A percentile compares a stretch with the other conserved stretches of the same genome.
phyloP scores from a whole-genome alignment of 2,113 vertebrate genomes.

The Monopterus albus region DNA sequence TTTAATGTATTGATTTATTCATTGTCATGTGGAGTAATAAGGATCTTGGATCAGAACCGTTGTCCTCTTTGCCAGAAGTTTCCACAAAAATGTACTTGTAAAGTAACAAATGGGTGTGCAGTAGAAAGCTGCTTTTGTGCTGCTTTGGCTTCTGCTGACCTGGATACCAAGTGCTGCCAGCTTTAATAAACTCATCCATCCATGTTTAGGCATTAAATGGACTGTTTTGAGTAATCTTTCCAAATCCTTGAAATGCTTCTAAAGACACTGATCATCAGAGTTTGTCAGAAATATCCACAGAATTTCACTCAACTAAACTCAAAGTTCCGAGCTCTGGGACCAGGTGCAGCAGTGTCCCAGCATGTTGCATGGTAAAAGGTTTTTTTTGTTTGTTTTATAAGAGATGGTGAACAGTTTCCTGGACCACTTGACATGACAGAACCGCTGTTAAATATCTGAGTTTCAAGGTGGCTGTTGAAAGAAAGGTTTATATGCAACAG shows the following conservation, averaged over 20 bases:
- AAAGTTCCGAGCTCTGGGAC: conserved; percentile 4
- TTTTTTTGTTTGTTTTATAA: too few relatives aligned
- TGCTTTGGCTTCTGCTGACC: conserved; percentile 64
- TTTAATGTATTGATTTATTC: conserved; percentile 76
- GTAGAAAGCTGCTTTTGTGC: conserved; percentile 64
- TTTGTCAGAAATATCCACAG: conserved; percentile 26
- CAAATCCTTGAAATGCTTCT: conserved; percentile 40
- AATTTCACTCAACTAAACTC: conserved; percentile 17
- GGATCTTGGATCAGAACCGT: conserved; percentile 58
- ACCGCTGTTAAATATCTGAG: neutral
- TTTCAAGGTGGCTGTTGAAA: conserved; percentile 2
- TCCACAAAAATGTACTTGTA: conserved; percentile 71
- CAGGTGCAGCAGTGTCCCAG: neutral
- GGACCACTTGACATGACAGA: too few relatives aligned
- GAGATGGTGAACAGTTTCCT: too few relatives aligned
- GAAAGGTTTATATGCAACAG: neutral
- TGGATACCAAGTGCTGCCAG: conserved; percentile 66
- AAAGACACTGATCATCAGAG: conserved; percentile 42
- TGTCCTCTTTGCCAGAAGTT: conserved; percentile 60
- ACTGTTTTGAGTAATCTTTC: conserved; percentile 58
- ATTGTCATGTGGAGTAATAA: conserved; percentile 68
- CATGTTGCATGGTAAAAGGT: neutral
- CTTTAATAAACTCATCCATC: conserved; percentile 69
- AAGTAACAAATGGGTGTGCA: conserved; percentile 70
- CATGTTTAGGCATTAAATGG: conserved; percentile 63